Evolutionary conservation across 1,140 invertebrate species (phyloP).

Genomic region (Drosophila santomea): DNA sequence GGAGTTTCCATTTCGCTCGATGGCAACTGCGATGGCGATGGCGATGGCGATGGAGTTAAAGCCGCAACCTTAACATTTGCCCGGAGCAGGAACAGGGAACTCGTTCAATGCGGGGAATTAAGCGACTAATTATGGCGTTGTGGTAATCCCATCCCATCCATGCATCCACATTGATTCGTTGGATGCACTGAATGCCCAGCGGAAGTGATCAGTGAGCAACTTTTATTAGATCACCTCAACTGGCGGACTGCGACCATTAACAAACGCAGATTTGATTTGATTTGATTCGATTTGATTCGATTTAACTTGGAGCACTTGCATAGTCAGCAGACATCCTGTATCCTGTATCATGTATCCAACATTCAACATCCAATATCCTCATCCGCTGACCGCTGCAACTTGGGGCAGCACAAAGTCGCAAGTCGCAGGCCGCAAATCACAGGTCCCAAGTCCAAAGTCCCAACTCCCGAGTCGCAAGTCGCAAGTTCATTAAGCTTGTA

Average conservation of each 20-base stretch:
- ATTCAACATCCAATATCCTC: neutral
- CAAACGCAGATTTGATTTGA: conserved; percentile 51
- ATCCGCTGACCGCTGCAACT: conserved; percentile 10
- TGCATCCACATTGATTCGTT: neutral
- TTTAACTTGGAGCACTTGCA: conserved; percentile 36
- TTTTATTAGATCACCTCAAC: neutral
- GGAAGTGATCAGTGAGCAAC: neutral
- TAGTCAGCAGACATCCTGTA: neutral
- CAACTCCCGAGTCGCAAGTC: conserved; percentile 17
- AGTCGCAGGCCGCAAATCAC: conserved; percentile 14
- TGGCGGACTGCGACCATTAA: conserved; percentile 1
- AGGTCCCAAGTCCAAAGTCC: conserved; percentile 7
- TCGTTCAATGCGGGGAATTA: conserved; percentile 6
- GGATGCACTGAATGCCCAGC: neutral
- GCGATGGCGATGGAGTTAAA: neutral
- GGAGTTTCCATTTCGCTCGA: conserved; percentile 41
- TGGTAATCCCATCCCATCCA: too few species aligned
- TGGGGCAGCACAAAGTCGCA: conserved; percentile 23
- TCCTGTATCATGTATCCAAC: neutral
- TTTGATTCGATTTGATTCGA: conserved; percentile 46
- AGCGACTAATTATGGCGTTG: conserved; percentile 6
- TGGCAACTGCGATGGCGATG: neutral
- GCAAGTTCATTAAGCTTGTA: conserved; percentile 69
- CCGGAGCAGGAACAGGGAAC: neutral
- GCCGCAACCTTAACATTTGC: conserved; percentile 4